Evolutionary conservation across 1,140 invertebrate genomes (phyloP), one percentile per base, ranked within the genome.

Genomic region (Brachystomella parvula): DNA sequence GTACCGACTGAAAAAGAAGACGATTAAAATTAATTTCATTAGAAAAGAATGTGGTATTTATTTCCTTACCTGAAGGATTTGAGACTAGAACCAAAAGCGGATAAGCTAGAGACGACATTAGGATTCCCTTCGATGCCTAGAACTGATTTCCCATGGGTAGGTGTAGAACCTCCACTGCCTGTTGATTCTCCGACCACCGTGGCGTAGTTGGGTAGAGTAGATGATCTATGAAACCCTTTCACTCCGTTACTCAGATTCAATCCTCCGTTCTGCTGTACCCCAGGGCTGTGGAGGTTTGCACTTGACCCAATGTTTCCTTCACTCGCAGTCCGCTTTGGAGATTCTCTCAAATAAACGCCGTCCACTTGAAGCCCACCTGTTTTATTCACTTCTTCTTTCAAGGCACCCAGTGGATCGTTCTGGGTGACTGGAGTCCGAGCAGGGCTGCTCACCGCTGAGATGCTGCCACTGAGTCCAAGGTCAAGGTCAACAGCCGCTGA

Each of bases 401-500:
- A 47, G 19, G 71, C 63, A 12, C 92, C 93, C 29, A 96, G 78
- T 0, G 93, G 93, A 81, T 95, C 92, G 76, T 93, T 93, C 76
- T 91, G 85, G 1, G 91, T 89, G 0, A 94, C 89, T 1, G 89
- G 87, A 26, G 89, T 92, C 49, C 90, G 81, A 26, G 86, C 69
- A 47, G 83, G 82, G 74, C 81, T 83, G 71, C 76, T 60, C 29
- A 35, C 30, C 6, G 24, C 31, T 17, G 30, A 9, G 30, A 9
- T 60, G 26, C 31, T 32, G 9, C 17, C 29, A 24, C 6, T n/a
- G 9, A 12, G 28, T n/a, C 9, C 9, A 9, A 24, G n/a, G 6
- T n/a, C 28, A 57, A 12, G 6, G 28, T 12, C 21, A 6, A 35
- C 6, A 31, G 26, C 19, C 3, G 15, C 32, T 3, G 58, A 29